Evolutionary conservation across 2,113 vertebrate species (phyloP), one percentile per base, ranked within the genome.

Genomic region (Aspiorhynchus laticeps): DNA sequence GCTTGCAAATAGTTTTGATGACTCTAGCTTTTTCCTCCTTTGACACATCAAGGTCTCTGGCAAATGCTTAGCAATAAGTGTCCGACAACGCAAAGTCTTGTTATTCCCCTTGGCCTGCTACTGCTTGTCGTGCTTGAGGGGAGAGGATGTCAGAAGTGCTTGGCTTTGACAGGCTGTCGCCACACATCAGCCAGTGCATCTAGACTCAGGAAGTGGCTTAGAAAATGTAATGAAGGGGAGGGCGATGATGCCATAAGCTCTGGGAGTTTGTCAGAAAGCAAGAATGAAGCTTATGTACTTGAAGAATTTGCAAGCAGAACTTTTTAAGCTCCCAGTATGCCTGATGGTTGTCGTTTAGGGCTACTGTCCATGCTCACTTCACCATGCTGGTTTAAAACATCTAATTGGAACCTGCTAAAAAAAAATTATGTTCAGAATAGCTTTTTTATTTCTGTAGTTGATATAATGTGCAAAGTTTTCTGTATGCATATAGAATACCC

Each of bases 51-150:
- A 91, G 87, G 92, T 92, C 89, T 87, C 88, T 38, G 33, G 90
- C 89, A 90, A 90, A 67, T 87, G 31, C 87, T 91, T 86, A 87
- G 88, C 86, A 89, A 81, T 83, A 88, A 91, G 88, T 91, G 91
- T 90, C 90, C 53, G 75, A 86, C 86, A 90, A 83, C 82, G 86
- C 82, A 80, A 89, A 89, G 86, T 87, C 65, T 86, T 87, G 76
- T 86, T 80, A 85, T 80, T 86, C 83, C 79, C 85, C 86, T 56
- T 83, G 89, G 83, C 88, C 59, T 87, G 43, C 83, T 90, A 85
- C 86, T 91, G 85, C 63, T 82, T 69, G 80, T 71, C 43, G 73
- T 31, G 74, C 56, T 74, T 19, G 75, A 84, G 48, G 59, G 67
- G 74, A 74, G 75, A 65, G 85, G 87, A 82, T 87, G 89, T 91